These are phyloP conservation scores for Nezara viridula DNA, from an alignment of 2,888 invertebrate species.

Conservation along the genomic window DNA sequence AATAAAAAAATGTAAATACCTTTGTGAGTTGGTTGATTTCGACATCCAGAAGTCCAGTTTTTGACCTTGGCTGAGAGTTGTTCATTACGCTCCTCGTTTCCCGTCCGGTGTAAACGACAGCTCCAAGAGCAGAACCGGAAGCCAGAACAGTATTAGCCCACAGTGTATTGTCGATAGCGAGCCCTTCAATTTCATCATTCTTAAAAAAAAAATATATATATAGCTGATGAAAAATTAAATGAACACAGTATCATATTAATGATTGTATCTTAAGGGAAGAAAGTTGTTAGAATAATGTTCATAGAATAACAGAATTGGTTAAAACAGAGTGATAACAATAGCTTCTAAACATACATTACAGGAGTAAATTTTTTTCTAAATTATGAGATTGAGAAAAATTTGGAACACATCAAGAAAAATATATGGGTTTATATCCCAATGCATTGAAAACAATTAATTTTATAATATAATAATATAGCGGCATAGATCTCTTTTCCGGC, in stretches of 20 bases:
- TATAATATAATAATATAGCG: no score
- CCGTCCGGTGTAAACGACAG: conserved; percentile 95
- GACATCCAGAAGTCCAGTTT: conserved; percentile 94
- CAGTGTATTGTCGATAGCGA: conserved; percentile 95
- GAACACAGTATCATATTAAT: background rate
- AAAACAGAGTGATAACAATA: no score
- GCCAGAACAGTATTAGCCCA: conserved; percentile 99
- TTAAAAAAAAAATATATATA: background rate
- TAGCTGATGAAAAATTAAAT: background rate
- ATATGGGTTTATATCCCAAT: no score
- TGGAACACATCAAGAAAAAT: no score
- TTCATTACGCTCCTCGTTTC: conserved; percentile 99
- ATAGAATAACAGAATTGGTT: no score
- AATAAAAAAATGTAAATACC: conserved; percentile 68
- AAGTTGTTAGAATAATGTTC: background rate
- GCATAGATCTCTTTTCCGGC: no score
- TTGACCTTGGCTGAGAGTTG: conserved; percentile 94
- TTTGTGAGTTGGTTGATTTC: conserved; percentile 98
- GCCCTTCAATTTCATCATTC: conserved; percentile 81
- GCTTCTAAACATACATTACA: no score
- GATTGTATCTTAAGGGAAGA: background rate
- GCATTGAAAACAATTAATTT: no score
- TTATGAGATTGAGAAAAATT: no score
- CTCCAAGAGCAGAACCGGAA: conserved; percentile 94
- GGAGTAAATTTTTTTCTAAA: no score